Evolutionary conservation across 2,888 invertebrate species (phyloP).

Genomic region (Lasioglossum oenotherae): DNA sequence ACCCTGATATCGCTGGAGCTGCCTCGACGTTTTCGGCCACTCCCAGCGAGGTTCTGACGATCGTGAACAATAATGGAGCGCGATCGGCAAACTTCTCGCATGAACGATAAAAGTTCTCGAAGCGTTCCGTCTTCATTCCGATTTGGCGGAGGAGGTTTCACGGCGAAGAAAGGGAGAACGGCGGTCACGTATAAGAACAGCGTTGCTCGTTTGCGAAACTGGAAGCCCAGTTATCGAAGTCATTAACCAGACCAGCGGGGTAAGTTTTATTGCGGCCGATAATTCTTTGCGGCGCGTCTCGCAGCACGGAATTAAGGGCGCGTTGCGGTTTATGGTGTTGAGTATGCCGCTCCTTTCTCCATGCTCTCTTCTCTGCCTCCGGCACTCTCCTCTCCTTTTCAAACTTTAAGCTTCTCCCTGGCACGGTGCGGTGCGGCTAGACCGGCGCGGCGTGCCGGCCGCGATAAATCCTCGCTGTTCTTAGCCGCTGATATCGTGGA

Average conservation of each 20-base stretch:
- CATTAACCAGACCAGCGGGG: slow-evolving; percentile 56
- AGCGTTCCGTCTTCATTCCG: slow-evolving; percentile 14
- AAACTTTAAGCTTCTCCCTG: slow-evolving; percentile 19
- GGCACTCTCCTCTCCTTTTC: slow-evolving; percentile 14
- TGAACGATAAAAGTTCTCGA: slow-evolving; percentile 39
- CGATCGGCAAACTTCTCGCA: slow-evolving; percentile 36
- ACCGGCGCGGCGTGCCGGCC: background rate
- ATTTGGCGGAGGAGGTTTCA: background rate
- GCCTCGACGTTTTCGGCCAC: background rate
- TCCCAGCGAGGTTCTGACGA: background rate
- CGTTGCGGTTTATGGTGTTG: slow-evolving; percentile 58
- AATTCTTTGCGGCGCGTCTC: slow-evolving; percentile 60
- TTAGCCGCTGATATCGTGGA: slow-evolving; percentile 24
- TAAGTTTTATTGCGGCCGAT: slow-evolving; percentile 64
- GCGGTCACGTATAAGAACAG: slow-evolving; percentile 32
- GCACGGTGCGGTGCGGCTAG: background rate
- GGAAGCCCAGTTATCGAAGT: slow-evolving; percentile 62
- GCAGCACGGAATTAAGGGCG: slow-evolving; percentile 51
- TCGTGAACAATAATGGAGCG: background rate
- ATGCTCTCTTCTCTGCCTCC: slow-evolving; percentile 22
- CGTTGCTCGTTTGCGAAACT: slow-evolving; percentile 47
- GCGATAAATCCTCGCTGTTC: slow-evolving; percentile 40
- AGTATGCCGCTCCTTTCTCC: slow-evolving; percentile 39
- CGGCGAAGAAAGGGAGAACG: background rate
- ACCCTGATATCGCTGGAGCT: background rate